Evolutionary conservation across 2,113 vertebrate species (phyloP), one percentile per base, ranked within the genome.

Genomic region (Chloropsis cyanopogon): DNA sequence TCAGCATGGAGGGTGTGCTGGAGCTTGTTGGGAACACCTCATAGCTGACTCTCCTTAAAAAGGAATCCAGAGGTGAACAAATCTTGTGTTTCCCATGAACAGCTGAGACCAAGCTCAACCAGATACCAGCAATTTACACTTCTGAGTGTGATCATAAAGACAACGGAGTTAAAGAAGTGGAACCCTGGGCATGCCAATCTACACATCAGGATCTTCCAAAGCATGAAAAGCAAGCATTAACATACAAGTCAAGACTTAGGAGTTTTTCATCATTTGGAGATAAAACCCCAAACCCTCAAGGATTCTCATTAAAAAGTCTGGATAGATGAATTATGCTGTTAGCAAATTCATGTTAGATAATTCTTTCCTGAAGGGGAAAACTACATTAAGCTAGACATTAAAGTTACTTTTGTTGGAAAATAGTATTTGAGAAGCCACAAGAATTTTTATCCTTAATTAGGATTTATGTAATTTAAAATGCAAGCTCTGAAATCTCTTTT

Each of bases 371-470:
- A 81, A 66, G 60, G 47, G 46, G 14, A 53, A 79, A 70, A 56
- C 41, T 15, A 54, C 29, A 72, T 56, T 42, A 95, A 69, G 33
- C 14, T 42, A 70, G 64, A 66, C 28, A 77, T 31, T 52, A 54
- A 83, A 91, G 57, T 56, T 47, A 84, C n/a, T 82, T 90, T 56
- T 76, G 49, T 28, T 84, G 52, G 37, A 92, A 82, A 84, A 84
- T 0, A 75, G 44, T 47, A 84, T 52, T 84, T 82, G 61, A 86
- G 65, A 92, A 92, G 64, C 70, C n/a, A 87, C 35, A 64, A 41
- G 28, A 42, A 52, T 66, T 86, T 91, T 90, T 90, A 60, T n/a
- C 26, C 56, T 76, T 76, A 65, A 87, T 92, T 82, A 87, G 56
- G 37, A 65, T 78, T 77, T 59, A 64, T 19, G 15, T 37, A 83